phyloP scores from a whole-genome alignment of 2,113 vertebrate genomes.

The Tringa solitaria region DNA sequence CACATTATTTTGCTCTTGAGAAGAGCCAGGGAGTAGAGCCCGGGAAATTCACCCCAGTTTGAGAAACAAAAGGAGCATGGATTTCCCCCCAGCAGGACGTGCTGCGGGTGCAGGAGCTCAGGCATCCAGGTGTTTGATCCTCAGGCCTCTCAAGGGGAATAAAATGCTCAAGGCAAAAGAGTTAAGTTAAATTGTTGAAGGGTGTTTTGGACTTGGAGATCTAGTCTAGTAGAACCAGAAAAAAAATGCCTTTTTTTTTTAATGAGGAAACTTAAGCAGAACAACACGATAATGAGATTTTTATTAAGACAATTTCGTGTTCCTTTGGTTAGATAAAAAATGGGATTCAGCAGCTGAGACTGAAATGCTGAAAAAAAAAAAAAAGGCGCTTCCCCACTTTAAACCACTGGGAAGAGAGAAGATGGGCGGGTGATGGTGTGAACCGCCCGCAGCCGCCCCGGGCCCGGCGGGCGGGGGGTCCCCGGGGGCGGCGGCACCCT shows the following conservation, averaged over 20 bases:
- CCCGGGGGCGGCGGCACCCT: too few species aligned
- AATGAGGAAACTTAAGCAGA: not conserved
- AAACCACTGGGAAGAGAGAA: rapidly evolving
- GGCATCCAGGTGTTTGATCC: not conserved
- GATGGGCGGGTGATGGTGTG: rapidly evolving
- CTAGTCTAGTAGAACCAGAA: not conserved
- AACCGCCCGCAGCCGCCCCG: rapidly evolving
- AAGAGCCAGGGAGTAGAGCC: not conserved
- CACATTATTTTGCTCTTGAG: not conserved
- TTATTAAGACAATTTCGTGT: not conserved
- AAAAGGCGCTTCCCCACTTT: rapidly evolving
- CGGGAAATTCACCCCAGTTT: not conserved
- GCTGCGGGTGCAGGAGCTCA: not conserved
- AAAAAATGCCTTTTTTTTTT: not conserved
- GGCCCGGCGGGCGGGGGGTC: too few species aligned
- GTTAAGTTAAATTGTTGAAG: not conserved
- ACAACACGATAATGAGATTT: rapidly evolving
- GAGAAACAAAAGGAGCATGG: not conserved
- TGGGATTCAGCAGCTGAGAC: not conserved
- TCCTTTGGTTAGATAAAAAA: not conserved
- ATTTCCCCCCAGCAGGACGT: not conserved
- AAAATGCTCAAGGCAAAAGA: not conserved
- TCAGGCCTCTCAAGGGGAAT: not conserved
- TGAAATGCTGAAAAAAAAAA: not conserved
- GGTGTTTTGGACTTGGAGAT: not conserved